A percentile compares a stretch with the other conserved stretches of the same genome.
These are phyloP conservation scores for Biston betularia DNA, from an alignment of 2,888 invertebrate genomes.

Conservation along the genomic window DNA sequence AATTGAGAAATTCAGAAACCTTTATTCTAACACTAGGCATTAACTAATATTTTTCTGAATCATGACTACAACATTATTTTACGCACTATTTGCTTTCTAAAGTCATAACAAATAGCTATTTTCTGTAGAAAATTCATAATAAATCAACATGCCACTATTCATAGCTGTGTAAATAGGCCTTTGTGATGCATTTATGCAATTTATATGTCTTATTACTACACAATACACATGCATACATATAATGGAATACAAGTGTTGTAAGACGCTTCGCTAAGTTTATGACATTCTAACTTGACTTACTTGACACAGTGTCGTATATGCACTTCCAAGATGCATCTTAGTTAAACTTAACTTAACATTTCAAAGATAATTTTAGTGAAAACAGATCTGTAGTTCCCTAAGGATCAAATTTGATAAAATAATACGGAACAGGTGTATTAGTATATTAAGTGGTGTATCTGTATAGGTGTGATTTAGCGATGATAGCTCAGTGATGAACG, in stretches of 20 bases:
- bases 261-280: neutral
- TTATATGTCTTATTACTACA: neutral
- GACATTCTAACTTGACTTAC: slow-evolving; percentile 9
- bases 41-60: no score
- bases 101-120: neutral
- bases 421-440: no score
- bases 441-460: no score
- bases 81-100: no score
- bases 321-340: slow-evolving; percentile 3
- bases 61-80: no score
- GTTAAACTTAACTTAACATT: slow-evolving; percentile 22
- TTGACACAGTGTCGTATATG: slow-evolving; percentile 9
- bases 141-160: neutral
- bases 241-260: slow-evolving; percentile 1
- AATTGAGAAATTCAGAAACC: no score
- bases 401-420: no score
- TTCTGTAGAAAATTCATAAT: neutral
- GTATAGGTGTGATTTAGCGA: no score
- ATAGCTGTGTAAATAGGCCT: neutral
- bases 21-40: no score
- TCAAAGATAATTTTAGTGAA: neutral
- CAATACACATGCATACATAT: neutral
- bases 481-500: no score
- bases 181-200: slow-evolving; percentile 5
- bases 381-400: no score